Evolutionary conservation across 2,888 invertebrate genomes (phyloP), one percentile per base, ranked within the genome.

Genomic region (Sesia bembeciformis): DNA sequence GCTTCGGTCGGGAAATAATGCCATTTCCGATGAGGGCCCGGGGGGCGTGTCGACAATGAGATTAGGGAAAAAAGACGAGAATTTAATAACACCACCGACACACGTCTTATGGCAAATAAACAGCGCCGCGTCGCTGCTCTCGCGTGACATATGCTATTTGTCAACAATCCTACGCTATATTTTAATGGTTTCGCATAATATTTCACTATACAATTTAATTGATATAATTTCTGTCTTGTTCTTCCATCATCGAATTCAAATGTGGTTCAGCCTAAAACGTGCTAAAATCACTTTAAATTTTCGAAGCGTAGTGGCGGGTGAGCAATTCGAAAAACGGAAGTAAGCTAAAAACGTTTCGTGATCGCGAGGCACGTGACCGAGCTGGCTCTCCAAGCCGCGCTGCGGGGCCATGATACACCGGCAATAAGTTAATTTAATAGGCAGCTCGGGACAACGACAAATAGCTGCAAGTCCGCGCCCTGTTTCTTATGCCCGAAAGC

Each of bases 21-120:
- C 81, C 70, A 85, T 86, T 86, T 84, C 84, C 85, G 83, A 83
- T 81, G 83, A 76, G 75, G 75, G 72, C 81, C 83, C 80, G 78
- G 77, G 77, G 81, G 78, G 74, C 75, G 77, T 72, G 74, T 72
- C 76, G 74, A 77, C 77, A 77, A 79, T 77, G 72, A 76, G 78
- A 83, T 84, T 82, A 83, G 74, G 81, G 81, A 74, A 81, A 78
- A 78, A 78, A 78, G 72, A 77, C 77, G 81, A 70, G 78, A 78
- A 79, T 81, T 79, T 82, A 82, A 83, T 84, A 85, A 84, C 80
- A 79, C 70, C 69, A 68, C 72, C 69, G 74, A 76, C 78, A 79
- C 74, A 80, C 71, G 74, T 75, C 76, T 70, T 63, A 63, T 63
- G 67, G 65, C 70, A 63, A 68, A 74, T 74, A 78, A 75, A 69